Evolutionary conservation across 2,797 vertebrate genomes (phyloP).

Genomic region (Oreonectes daqikongensis): DNA sequence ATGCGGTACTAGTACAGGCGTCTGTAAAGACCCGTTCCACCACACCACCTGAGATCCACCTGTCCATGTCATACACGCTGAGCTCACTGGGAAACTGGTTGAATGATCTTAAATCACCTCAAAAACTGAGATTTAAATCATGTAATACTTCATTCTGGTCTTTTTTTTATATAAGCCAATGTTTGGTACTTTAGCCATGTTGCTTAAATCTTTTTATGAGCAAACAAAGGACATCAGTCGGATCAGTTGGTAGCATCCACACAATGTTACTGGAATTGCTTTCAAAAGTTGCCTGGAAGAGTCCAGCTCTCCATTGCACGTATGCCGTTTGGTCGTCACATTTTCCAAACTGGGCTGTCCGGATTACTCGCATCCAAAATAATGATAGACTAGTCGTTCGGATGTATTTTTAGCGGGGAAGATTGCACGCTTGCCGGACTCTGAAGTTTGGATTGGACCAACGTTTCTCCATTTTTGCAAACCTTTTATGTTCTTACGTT

Average conservation of each 20-base stretch:
- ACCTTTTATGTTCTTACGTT: constrained; percentile 17
- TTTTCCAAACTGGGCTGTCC: constrained; percentile 26
- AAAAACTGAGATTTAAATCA: constrained; percentile 30
- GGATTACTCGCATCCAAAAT: constrained; percentile 38
- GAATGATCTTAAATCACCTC: constrained; percentile 31
- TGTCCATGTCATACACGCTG: constrained; percentile 20
- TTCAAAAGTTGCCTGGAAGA: background rate
- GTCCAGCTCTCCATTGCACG: background rate
- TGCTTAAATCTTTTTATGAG: background rate
- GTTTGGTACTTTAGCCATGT: constrained; percentile 18
- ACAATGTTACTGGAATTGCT: background rate
- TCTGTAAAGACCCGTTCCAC: background rate
- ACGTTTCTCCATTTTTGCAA: constrained; percentile 53
- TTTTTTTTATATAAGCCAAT: constrained; percentile 23
- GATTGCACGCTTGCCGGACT: constrained; percentile 58
- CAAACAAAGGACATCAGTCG: background rate
- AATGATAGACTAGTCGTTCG: constrained; percentile 43
- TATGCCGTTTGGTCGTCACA: background rate
- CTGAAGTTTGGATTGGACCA: constrained; percentile 53
- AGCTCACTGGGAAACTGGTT: constrained; percentile 23
- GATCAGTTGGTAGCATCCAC: constrained; percentile 15
- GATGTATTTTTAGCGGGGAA: constrained; percentile 54
- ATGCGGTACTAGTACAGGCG: background rate
- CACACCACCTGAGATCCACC: constrained; percentile 21
- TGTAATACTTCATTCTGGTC: constrained; percentile 21